Percentiles rank a stretch among this genome's conserved stretches.
phyloP scores from a whole-genome alignment of 2,888 invertebrate genomes.

The Gymnocheta viridis region DNA sequence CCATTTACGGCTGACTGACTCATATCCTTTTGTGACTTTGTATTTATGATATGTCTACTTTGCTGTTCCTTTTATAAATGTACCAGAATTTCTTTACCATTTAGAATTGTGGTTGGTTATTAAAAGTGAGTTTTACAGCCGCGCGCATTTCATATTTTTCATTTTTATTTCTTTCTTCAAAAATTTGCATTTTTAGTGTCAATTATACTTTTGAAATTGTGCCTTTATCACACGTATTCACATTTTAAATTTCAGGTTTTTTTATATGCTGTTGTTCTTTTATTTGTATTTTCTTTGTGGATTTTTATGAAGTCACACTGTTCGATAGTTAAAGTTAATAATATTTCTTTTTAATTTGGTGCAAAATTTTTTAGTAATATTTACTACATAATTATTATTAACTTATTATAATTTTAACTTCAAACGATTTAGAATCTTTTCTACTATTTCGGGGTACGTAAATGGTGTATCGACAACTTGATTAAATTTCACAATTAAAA shows the following conservation, averaged over 20 bases:
- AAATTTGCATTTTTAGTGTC: slow-evolving; percentile 55
- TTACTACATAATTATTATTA: too few relatives aligned
- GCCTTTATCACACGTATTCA: slow-evolving; percentile 50
- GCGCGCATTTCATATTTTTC: slow-evolving; percentile 26
- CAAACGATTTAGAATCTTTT: too few relatives aligned
- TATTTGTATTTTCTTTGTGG: not conserved
- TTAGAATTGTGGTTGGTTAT: slow-evolving; percentile 50
- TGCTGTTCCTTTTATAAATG: slow-evolving; percentile 7
- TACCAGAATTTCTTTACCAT: not conserved
- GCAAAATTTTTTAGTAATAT: too few relatives aligned
- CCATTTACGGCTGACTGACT: slow-evolving; percentile 37
- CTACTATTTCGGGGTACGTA: too few relatives aligned
- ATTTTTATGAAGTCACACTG: not conserved
- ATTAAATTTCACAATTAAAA: too few relatives aligned
- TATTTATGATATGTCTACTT: slow-evolving; percentile 12
- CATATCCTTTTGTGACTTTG: slow-evolving; percentile 8
- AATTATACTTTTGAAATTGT: slow-evolving; percentile 50
- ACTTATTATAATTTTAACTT: too few relatives aligned
- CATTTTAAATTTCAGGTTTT: slow-evolving; percentile 55
- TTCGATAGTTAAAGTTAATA: too few relatives aligned
- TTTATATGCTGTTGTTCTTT: slow-evolving; percentile 39
- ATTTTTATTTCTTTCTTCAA: slow-evolving; percentile 29
- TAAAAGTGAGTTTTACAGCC: slow-evolving; percentile 29
- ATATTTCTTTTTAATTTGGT: too few relatives aligned
- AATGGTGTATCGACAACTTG: too few relatives aligned